Percentiles rank a stretch among this genome's conserved stretches.
Conservation (phyloP, 2,888 invertebrate genomes). For the Andrena bucephala region DNA sequence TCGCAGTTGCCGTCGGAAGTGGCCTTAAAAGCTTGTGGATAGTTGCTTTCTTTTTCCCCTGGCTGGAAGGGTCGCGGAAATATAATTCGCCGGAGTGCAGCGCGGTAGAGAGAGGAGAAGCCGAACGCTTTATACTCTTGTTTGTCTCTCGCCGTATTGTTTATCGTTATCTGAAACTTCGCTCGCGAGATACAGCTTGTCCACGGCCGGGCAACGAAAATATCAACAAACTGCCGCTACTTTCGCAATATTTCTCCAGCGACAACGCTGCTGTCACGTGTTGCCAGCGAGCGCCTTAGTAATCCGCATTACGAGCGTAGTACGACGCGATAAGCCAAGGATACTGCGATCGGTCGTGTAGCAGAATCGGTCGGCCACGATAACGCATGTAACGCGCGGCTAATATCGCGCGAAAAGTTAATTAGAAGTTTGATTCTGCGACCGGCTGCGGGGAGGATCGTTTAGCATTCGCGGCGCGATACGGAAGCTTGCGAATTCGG, state of each 20-base stretch:
- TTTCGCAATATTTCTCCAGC: not conserved
- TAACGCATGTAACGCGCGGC: constrained; percentile 8
- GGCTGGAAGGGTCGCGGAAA: not conserved
- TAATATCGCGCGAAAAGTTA: constrained; percentile 1
- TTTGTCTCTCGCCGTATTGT: not conserved
- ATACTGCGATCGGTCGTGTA: too few relatives aligned
- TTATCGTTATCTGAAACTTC: not conserved
- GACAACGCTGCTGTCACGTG: not conserved
- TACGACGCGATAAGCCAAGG: too few relatives aligned
- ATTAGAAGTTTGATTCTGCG: constrained; percentile 3
- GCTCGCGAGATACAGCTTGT: not conserved
- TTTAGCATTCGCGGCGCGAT: constrained; percentile 20
- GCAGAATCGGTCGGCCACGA: not conserved
- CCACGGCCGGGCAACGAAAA: not conserved
- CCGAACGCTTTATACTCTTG: not conserved
- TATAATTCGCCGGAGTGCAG: not conserved
- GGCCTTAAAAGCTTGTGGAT: constrained; percentile 48
- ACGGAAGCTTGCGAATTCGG: constrained; percentile 22
- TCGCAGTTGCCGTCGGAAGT: constrained; percentile 44
- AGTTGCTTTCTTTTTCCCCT: constrained; percentile 1
- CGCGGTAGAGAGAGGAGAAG: too few relatives aligned
- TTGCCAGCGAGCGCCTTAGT: too few relatives aligned
- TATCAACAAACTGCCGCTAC: not conserved
- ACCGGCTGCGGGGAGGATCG: not conserved
- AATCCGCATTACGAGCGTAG: too few relatives aligned